Conservation (phyloP, 2,797 vertebrate species). For the Myotis daubentonii region DNA sequence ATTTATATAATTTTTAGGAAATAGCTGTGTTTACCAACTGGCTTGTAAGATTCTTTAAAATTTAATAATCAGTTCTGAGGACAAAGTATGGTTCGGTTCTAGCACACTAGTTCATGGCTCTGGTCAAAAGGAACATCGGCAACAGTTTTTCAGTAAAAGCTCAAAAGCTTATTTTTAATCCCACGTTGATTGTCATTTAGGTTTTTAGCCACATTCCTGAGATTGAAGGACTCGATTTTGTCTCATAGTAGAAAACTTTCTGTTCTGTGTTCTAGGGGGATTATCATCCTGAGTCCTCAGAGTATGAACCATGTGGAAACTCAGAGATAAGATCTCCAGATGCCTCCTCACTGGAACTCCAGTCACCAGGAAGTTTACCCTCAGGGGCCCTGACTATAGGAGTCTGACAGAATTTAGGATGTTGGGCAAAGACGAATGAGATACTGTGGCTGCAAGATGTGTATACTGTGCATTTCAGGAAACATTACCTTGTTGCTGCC, state of each 20-base stretch:
- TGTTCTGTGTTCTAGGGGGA: not conserved
- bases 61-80: not conserved
- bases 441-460: not conserved
- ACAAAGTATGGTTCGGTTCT: not conserved
- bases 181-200: not conserved
- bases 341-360: not conserved
- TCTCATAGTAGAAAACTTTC: not conserved
- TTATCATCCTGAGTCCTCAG: not conserved
- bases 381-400: not conserved
- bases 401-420: not conserved
- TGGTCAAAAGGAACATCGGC: not conserved
- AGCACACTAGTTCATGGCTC: not conserved
- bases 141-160: not conserved
- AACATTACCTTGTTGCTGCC: not conserved
- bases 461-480: not conserved
- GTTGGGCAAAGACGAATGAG: not conserved
- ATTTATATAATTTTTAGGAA: conserved; percentile 6
- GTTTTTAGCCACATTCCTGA: not conserved
- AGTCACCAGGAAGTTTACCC: not conserved
- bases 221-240: not conserved
- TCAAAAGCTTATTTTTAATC: not conserved
- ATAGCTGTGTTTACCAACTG: not conserved
- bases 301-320: not conserved
- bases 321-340: not conserved
- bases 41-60: not conserved